phyloP scores from a whole-genome alignment of 2,888 invertebrate genomes.

The Scaptomyza cyrtandrae region DNA sequence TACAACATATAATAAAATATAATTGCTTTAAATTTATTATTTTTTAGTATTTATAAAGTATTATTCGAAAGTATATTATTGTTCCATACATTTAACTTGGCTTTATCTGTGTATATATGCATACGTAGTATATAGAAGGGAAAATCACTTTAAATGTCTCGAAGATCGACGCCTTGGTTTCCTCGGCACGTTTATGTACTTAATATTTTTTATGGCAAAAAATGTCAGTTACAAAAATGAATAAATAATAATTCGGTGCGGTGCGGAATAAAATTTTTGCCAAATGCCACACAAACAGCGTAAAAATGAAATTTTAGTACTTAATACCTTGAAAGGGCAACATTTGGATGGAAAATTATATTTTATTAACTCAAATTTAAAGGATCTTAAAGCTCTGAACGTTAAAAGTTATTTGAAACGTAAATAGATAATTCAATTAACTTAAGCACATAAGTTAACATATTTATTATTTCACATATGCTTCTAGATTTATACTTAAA shows the following conservation, averaged over 20 bases:
- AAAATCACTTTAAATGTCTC: not conserved
- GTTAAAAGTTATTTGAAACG: not conserved
- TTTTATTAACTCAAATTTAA: not conserved
- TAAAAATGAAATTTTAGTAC: not conserved
- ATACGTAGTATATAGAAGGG: not conserved
- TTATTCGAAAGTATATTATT: too few relatives aligned
- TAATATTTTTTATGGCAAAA: not conserved
- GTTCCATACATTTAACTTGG: too few relatives aligned
- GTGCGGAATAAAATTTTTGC: not conserved
- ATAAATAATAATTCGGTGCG: not conserved
- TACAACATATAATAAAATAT: not conserved
- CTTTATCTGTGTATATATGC: not conserved
- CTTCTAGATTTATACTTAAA: too few relatives aligned
- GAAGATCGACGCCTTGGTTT: not conserved
- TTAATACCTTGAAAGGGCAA: not conserved
- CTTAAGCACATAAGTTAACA: too few relatives aligned
- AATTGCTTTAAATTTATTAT: too few relatives aligned
- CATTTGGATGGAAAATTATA: not conserved
- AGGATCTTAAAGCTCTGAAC: not conserved
- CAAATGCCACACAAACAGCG: too few relatives aligned
- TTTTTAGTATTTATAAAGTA: too few relatives aligned
- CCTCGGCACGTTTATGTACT: not conserved
- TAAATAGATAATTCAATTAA: not conserved
- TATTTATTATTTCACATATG: too few relatives aligned
- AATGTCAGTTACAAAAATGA: not conserved